Percentiles rank a stretch among this genome's conserved stretches.
Evolutionary conservation across 2,888 invertebrate genomes (phyloP).

Genomic region (Ceramica pisi): DNA sequence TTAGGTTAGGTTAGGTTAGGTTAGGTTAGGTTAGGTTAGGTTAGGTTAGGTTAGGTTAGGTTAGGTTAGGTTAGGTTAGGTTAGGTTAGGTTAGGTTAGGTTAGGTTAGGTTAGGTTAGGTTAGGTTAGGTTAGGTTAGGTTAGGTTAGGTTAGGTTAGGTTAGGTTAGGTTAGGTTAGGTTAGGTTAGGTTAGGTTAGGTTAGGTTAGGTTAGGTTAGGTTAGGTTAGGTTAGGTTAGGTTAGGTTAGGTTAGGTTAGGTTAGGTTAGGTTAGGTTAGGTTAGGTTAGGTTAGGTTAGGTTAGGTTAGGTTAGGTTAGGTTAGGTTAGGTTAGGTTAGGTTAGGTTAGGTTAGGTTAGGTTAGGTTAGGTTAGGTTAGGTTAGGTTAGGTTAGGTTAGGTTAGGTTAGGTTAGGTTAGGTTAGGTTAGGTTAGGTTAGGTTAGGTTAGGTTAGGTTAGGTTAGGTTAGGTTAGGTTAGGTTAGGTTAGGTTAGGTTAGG

Average conservation of each 20-base stretch:
- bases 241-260: slow-evolving; percentile 31
- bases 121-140: slow-evolving; percentile 6
- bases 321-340: slow-evolving; percentile 32
- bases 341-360: slow-evolving; percentile 18
- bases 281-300: slow-evolving; percentile 44
- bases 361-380: slow-evolving; percentile 1
- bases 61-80: slow-evolving; percentile 6
- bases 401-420: slow-evolving; percentile 8
- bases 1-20: slow-evolving; percentile 4
- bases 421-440: slow-evolving; percentile 31
- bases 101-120: slow-evolving; percentile 1
- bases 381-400: slow-evolving; percentile 9
- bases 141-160: slow-evolving; percentile 6
- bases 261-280: slow-evolving; percentile 43
- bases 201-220: slow-evolving; percentile 51
- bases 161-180: slow-evolving; percentile 44
- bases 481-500: slow-evolving; percentile 21
- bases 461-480: slow-evolving; percentile 23
- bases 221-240: slow-evolving; percentile 47
- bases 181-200: slow-evolving; percentile 46
- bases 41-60: neutral
- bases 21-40: slow-evolving; percentile 4
- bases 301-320: slow-evolving; percentile 44
- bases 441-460: slow-evolving; percentile 17
- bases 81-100: slow-evolving; percentile 1